Conservation (phyloP, 2,113 vertebrate species). For the Neogale vison region DNA sequence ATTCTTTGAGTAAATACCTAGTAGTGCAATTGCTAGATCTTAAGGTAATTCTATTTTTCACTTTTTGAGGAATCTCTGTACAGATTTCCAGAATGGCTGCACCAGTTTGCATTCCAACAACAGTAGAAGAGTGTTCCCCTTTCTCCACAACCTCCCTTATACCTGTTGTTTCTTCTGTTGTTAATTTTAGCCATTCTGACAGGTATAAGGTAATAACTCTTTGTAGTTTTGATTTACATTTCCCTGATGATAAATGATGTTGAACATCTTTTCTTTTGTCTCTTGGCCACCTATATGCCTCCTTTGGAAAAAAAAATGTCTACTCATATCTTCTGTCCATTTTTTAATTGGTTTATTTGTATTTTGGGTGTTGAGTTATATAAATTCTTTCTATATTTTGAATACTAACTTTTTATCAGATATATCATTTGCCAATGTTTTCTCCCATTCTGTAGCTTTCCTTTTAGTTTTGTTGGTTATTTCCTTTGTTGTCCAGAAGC, state of each 20-base stretch:
- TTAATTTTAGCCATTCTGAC: background rate
- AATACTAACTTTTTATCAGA: background rate
- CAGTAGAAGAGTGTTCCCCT: background rate
- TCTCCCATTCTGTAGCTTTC: too few relatives aligned
- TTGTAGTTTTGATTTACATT: background rate
- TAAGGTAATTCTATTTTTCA: too few relatives aligned
- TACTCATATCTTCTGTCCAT: background rate
- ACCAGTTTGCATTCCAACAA: background rate
- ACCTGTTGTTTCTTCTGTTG: background rate
- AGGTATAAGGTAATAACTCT: background rate
- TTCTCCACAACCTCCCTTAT: background rate
- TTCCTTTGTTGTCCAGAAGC: too few relatives aligned
- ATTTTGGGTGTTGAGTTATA: background rate
- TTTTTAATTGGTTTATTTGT: background rate
- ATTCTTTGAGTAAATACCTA: too few relatives aligned
- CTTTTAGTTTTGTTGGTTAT: too few relatives aligned
- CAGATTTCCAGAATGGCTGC: background rate
- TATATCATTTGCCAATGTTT: too few relatives aligned
- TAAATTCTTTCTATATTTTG: background rate
- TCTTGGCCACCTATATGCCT: background rate
- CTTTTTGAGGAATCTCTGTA: too few relatives aligned
- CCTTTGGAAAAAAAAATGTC: background rate
- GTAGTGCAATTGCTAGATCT: too few relatives aligned
- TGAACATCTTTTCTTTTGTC: background rate
- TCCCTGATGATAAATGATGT: background rate